Evolutionary conservation across 2,888 invertebrate species (phyloP).

Genomic region (Andrena haemorrhoa): DNA sequence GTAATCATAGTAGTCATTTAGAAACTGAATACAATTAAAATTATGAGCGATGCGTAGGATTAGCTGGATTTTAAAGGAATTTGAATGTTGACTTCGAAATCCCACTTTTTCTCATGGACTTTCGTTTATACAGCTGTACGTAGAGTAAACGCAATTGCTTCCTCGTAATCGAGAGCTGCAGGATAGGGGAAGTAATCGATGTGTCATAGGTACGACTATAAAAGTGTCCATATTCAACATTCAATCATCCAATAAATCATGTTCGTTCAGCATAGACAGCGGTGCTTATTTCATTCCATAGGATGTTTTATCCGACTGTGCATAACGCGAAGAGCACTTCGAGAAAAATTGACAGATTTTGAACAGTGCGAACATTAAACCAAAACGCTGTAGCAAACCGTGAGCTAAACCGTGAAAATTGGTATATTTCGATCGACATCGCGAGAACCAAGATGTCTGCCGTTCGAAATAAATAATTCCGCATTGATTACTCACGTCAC

Average conservation of each 20-base stretch:
- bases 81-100: not conserved
- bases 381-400: not conserved
- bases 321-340: no score
- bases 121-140: not conserved
- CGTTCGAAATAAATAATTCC: no score
- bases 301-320: not conserved
- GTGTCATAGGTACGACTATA: not conserved
- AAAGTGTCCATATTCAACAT: not conserved
- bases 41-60: not conserved
- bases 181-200: constrained; percentile 4
- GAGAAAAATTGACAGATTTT: not conserved
- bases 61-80: not conserved
- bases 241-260: constrained; percentile 18
- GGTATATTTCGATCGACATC: no score
- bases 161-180: not conserved
- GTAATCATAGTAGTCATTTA: no score
- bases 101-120: not conserved
- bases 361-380: not conserved
- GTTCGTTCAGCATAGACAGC: not conserved
- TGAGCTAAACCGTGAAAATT: no score
- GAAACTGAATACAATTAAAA: no score
- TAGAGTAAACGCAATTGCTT: not conserved
- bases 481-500: no score
- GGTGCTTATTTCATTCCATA: not conserved
- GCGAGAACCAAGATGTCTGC: no score